Conservation (phyloP, 2,888 invertebrate species). For the Nezara viridula region DNA sequence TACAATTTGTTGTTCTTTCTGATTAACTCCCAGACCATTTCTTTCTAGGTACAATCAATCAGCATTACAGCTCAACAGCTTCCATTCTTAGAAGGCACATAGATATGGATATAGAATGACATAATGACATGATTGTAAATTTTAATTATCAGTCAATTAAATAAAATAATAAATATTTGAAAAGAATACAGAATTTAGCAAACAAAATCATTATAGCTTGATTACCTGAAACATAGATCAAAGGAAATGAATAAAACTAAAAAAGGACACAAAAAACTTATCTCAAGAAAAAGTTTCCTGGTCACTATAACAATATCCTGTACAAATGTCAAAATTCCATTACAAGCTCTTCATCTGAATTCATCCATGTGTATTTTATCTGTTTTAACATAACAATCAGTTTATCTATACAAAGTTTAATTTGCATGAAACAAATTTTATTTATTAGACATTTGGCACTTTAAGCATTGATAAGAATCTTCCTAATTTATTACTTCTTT, state of each 20-base stretch:
- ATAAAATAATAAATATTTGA: no score
- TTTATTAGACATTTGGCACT: constrained; percentile 65
- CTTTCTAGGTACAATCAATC: no score
- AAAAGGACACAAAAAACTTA: background rate
- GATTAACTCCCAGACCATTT: no score
- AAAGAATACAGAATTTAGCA: background rate
- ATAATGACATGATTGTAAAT: no score
- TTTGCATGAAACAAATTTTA: background rate
- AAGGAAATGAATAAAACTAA: background rate
- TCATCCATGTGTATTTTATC: background rate
- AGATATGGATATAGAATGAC: no score
- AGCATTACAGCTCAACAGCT: no score
- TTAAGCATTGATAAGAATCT: constrained; percentile 65
- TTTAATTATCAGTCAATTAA: background rate
- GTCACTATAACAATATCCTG: background rate
- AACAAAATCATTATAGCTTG: no score
- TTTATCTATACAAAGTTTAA: constrained; percentile 31
- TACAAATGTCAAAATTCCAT: background rate
- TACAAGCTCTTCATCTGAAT: background rate
- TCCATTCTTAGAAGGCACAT: no score
- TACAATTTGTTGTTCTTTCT: no score
- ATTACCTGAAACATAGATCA: background rate
- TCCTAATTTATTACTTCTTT: constrained; percentile 66
- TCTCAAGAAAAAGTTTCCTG: background rate
- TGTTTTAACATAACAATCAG: background rate